Conservation (phyloP, 2,113 vertebrate species). For the Osmerus eperlanus region DNA sequence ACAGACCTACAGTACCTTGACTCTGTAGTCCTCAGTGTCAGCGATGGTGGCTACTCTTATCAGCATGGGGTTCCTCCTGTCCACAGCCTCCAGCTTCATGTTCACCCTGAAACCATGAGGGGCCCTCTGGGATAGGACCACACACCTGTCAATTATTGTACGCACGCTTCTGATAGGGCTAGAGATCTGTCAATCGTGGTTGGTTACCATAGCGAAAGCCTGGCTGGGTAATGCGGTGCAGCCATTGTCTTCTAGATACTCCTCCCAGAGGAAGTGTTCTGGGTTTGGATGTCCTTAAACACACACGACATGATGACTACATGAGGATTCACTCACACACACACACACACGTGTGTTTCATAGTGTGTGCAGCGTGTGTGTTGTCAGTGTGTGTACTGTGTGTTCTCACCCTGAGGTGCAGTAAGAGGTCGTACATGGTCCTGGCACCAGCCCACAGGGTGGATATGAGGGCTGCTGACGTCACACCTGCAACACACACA, state of each 20-base stretch:
- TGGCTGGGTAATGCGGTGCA: conserved; percentile 74
- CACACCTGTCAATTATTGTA: neutral
- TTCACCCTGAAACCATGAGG: conserved; percentile 77
- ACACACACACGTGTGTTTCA: neutral
- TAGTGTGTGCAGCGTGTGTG: neutral
- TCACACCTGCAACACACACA: conserved; percentile 77
- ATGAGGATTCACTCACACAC: neutral
- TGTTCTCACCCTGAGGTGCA: conserved; percentile 79
- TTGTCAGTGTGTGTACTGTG: neutral
- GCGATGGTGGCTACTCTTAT: conserved; percentile 78
- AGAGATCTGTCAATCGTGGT: neutral
- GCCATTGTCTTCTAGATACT: conserved; percentile 79
- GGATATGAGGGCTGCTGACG: conserved; percentile 83
- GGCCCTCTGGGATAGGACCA: conserved; percentile 69
- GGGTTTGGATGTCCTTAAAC: conserved; percentile 75
- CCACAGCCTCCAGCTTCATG: conserved; percentile 81
- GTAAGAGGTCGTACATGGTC: conserved; percentile 78
- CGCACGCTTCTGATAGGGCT: neutral
- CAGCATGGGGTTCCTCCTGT: conserved; percentile 80
- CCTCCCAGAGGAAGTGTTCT: conserved; percentile 81
- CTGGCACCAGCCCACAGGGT: conserved; percentile 85
- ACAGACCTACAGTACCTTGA: conserved; percentile 69
- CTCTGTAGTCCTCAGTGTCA: conserved; percentile 73
- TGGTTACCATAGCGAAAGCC: conserved; percentile 78
- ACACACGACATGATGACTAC: neutral